These are phyloP conservation scores for Brotogeris chrysoptera DNA, from an alignment of 2,797 vertebrate genomes.

Conservation along the genomic window DNA sequence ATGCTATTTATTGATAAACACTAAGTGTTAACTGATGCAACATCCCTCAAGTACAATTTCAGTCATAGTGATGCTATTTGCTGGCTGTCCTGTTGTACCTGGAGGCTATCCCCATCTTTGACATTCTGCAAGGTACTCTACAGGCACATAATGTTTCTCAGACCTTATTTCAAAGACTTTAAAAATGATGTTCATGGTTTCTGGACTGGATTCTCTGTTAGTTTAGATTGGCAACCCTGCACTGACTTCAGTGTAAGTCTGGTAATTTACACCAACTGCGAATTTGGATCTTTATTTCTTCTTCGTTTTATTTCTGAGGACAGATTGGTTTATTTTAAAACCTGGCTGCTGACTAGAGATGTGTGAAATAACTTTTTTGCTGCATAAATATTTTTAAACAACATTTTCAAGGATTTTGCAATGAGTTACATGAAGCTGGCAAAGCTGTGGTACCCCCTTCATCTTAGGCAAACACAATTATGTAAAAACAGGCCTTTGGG, in stretches of 20 bases:
- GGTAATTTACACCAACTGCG: conserved; percentile 45
- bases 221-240: conserved; percentile 52
- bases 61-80: neutral
- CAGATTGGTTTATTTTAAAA: conserved; percentile 63
- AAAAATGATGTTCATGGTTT: neutral
- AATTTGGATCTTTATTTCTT: conserved; percentile 61
- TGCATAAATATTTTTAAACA: conserved; percentile 56
- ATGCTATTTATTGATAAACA: neutral
- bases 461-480: conserved; percentile 54
- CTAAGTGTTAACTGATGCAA: neutral
- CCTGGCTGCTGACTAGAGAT: conserved; percentile 40
- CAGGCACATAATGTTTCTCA: neutral
- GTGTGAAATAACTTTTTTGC: conserved; percentile 59
- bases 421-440: conserved; percentile 38
- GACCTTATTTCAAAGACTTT: neutral
- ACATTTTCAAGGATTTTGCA: conserved; percentile 64
- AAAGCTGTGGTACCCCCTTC: conserved; percentile 11
- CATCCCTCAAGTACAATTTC: neutral
- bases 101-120: neutral
- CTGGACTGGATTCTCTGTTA: conserved; percentile 14
- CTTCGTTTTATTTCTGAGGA: conserved; percentile 55
- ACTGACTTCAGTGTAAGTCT: conserved; percentile 39
- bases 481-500: conserved; percentile 14
- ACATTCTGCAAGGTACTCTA: neutral
- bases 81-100: neutral